A percentile compares a stretch with the other conserved stretches of the same genome.
phyloP scores from a whole-genome alignment of 2,113 vertebrate species.

The Saccopteryx leptura region DNA sequence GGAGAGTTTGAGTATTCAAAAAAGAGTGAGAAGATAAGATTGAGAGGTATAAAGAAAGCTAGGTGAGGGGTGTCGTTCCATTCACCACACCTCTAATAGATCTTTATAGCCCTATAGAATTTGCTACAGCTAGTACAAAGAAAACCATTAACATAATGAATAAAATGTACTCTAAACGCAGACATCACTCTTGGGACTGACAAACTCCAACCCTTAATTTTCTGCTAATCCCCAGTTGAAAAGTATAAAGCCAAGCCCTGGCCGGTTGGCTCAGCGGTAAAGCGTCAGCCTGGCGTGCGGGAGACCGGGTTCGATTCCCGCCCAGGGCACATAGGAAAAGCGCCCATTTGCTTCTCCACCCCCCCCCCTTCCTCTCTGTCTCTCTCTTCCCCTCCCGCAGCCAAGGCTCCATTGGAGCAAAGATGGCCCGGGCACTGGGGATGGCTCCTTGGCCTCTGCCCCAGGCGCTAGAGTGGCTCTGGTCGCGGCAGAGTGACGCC shows the following conservation, averaged over 20 bases:
- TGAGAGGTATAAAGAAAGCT: neutral
- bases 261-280: too few species aligned
- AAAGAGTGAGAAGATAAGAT: neutral
- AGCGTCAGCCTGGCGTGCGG: too few species aligned
- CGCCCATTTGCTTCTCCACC: too few species aligned
- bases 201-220: neutral
- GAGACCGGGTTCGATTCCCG: too few species aligned
- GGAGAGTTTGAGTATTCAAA: neutral
- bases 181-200: neutral
- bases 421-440: too few species aligned
- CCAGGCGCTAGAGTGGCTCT: too few species aligned
- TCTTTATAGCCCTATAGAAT: neutral
- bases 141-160: slow-evolving; percentile 52
- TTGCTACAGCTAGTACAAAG: neutral
- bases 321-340: too few species aligned
- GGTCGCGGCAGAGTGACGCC: too few species aligned
- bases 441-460: too few species aligned
- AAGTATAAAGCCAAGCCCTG: slow-evolving; percentile 23
- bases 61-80: neutral
- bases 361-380: too few species aligned
- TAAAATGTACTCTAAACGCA: slow-evolving; percentile 25
- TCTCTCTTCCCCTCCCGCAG: too few species aligned
- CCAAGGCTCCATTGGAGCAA: too few species aligned
- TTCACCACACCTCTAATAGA: neutral
- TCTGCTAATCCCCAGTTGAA: neutral